These are phyloP conservation scores for Cotesia congregata DNA, from an alignment of 2,888 invertebrate genomes.

Conservation along the genomic window DNA sequence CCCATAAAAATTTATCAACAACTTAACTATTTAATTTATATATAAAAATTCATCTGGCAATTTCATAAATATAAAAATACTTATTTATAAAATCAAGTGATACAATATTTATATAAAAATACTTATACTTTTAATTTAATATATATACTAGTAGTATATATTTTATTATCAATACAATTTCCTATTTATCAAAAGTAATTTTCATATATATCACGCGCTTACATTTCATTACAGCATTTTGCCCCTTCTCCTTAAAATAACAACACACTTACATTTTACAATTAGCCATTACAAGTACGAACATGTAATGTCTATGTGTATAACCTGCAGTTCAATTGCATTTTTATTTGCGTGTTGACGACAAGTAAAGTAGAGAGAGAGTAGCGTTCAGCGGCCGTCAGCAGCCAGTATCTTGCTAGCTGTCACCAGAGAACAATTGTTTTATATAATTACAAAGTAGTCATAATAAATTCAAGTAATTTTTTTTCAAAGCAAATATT, in stretches of 20 bases:
- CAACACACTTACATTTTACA: neutral
- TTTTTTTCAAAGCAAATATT: neutral
- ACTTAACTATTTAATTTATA: too few species aligned
- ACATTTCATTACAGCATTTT: neutral
- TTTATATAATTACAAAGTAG: neutral
- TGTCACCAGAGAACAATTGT: neutral
- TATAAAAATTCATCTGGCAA: too few species aligned
- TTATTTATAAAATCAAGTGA: too few species aligned
- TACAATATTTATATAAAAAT: too few species aligned
- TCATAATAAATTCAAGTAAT: neutral
- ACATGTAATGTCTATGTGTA: neutral
- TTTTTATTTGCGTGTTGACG: neutral
- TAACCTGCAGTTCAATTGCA: neutral
- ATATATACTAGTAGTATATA: too few species aligned
- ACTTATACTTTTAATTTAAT: too few species aligned
- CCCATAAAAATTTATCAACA: too few species aligned
- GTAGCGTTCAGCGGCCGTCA: too few species aligned
- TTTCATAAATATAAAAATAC: too few species aligned
- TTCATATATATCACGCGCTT: neutral
- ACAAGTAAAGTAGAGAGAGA: neutral
- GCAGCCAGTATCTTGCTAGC: neutral
- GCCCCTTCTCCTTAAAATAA: neutral
- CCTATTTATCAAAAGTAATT: neutral
- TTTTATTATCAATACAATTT: neutral
- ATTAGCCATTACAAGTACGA: neutral